Percentiles rank a stretch among this genome's conserved stretches.
phyloP scores from a whole-genome alignment of 2,888 invertebrate species.

The Athalia cordata region DNA sequence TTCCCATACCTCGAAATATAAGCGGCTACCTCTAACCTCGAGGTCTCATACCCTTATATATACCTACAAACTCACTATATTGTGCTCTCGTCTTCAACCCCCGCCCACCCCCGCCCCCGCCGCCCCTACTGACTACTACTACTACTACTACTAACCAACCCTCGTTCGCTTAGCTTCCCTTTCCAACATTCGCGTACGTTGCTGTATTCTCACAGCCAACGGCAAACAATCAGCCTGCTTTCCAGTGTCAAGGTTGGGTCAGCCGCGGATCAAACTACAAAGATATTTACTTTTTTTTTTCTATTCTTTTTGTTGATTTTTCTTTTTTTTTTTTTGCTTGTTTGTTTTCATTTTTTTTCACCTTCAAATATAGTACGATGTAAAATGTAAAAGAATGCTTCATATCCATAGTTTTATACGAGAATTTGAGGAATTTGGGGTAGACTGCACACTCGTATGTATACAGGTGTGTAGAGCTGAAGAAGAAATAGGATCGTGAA shows the following conservation, averaged over 20 bases:
- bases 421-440: too few species aligned
- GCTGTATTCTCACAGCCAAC: constrained; percentile 49
- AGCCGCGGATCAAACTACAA: constrained; percentile 36
- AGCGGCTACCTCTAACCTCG: constrained; percentile 17
- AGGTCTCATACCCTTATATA: not conserved
- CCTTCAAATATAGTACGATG: not conserved
- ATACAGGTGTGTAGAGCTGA: too few species aligned
- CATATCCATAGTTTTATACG: too few species aligned
- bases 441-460: too few species aligned
- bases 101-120: constrained; percentile 40
- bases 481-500: too few species aligned
- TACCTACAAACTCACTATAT: constrained; percentile 33
- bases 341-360: not conserved
- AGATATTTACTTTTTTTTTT: not conserved
- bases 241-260: constrained; percentile 67
- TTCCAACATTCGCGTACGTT: constrained; percentile 16
- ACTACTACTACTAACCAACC: constrained; percentile 1
- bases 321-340: not conserved
- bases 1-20: constrained; percentile 59
- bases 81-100: constrained; percentile 32
- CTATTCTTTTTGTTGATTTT: not conserved
- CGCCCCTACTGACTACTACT: constrained; percentile 25
- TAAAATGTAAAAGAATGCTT: too few species aligned
- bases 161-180: constrained; percentile 34
- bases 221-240: constrained; percentile 55